phyloP scores from a whole-genome alignment of 2,113 vertebrate species.

The Peucedramus taeniatus region DNA sequence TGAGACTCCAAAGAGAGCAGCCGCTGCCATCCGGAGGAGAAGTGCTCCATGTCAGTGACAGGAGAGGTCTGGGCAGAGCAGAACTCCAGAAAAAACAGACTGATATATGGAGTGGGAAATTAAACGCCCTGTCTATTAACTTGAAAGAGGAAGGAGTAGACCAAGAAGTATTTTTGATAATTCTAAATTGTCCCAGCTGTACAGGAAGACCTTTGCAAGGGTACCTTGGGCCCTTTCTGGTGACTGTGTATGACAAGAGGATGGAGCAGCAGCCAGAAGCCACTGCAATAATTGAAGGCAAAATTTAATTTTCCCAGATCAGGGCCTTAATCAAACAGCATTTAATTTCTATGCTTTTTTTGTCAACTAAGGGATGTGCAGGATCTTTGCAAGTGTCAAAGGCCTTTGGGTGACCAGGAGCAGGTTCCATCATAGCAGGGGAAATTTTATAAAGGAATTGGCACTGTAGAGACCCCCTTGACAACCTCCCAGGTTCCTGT shows the following conservation, averaged over 20 bases:
- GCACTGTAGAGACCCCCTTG: background rate
- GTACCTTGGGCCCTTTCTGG: background rate
- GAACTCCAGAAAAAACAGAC: background rate
- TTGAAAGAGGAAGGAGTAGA: background rate
- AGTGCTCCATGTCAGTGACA: background rate
- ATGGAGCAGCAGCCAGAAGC: background rate
- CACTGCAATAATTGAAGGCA: constrained; percentile 13
- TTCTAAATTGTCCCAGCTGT: background rate
- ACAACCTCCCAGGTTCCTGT: background rate
- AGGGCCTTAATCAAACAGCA: constrained; percentile 35
- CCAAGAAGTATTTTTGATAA: background rate
- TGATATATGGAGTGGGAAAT: background rate
- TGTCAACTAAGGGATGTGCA: background rate
- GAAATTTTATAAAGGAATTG: background rate
- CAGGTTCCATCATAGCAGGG: background rate
- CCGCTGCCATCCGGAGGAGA: background rate
- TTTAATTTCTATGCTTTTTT: constrained; percentile 31
- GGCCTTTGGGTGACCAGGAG: background rate
- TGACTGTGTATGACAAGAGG: background rate
- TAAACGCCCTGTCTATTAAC: background rate
- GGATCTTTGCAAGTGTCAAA: constrained; percentile 17
- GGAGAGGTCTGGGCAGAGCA: background rate
- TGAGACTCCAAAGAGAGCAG: background rate
- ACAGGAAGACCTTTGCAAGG: background rate
- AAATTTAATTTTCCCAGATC: constrained; percentile 54